These are phyloP conservation scores for Hipparchia sbordonii DNA, from an alignment of 2,888 invertebrate genomes.

Conservation along the genomic window DNA sequence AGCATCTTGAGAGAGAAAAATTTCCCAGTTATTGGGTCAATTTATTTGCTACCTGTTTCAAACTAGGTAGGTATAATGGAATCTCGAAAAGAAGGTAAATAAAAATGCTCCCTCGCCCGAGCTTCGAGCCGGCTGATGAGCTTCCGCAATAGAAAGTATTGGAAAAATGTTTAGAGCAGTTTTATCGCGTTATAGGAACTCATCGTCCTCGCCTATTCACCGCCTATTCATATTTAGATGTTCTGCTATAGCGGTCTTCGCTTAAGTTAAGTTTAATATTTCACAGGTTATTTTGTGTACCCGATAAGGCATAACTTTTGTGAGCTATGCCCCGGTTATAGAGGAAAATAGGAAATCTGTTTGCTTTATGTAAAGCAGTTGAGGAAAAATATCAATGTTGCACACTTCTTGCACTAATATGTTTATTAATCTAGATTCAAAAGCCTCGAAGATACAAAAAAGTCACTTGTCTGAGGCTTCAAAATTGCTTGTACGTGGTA, in stretches of 20 bases:
- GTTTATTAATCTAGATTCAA: too few species aligned
- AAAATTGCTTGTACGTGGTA: too few species aligned
- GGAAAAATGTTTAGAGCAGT: constrained; percentile 65
- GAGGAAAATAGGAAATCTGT: neutral
- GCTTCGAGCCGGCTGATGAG: constrained; percentile 36
- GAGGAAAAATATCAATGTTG: too few species aligned
- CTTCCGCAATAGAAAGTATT: constrained; percentile 58
- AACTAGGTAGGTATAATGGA: neutral
- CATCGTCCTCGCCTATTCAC: constrained; percentile 31
- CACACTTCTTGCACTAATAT: neutral
- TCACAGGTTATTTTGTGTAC: neutral
- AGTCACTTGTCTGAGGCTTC: too few species aligned
- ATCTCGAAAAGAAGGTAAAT: constrained; percentile 12
- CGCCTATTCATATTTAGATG: constrained; percentile 31
- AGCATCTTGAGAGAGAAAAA: neutral
- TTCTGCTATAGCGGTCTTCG: constrained; percentile 1
- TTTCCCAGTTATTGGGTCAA: neutral
- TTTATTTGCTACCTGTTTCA: constrained; percentile 6
- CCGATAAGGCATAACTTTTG: constrained; percentile 6
- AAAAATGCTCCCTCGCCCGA: constrained; percentile 12
- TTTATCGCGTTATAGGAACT: constrained; percentile 55
- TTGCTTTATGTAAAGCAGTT: neutral
- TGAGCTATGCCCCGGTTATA: neutral
- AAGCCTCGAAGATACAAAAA: too few species aligned
- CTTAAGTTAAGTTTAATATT: constrained; percentile 2